These are phyloP conservation scores for Nemurella pictetii DNA, from an alignment of 2,888 invertebrate species.

Conservation along the genomic window DNA sequence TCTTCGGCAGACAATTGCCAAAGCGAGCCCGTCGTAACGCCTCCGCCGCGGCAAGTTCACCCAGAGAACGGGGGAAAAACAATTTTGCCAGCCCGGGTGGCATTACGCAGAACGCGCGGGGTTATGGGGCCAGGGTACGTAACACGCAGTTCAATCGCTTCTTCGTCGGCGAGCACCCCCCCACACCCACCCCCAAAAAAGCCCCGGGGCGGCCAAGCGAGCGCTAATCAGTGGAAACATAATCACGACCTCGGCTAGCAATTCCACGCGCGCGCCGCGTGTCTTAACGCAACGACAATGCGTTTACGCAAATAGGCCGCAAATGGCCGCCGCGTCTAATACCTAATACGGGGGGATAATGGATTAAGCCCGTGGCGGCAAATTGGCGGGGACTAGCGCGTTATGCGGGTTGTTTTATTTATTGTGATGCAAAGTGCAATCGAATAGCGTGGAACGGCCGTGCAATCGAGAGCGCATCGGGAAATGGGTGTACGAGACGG, in stretches of 20 bases:
- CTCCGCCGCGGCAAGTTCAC: neutral
- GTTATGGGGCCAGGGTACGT: conserved; percentile 14
- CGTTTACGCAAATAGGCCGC: conserved; percentile 21
- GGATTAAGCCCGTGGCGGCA: neutral
- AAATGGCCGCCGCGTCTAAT: conserved; percentile 13
- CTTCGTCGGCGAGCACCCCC: neutral
- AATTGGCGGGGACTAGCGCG: neutral
- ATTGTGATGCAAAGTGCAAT: neutral
- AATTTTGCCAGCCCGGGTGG: conserved; percentile 24
- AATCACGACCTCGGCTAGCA: neutral
- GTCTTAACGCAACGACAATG: conserved; percentile 15
- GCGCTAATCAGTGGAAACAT: conserved; percentile 23
- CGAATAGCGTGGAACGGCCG: neutral
- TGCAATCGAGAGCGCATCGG: neutral
- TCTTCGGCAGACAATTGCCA: conserved; percentile 13
- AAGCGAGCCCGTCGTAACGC: neutral
- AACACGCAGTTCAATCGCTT: conserved; percentile 33
- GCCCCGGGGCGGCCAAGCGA: neutral
- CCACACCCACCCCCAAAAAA: neutral
- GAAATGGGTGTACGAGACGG: neutral
- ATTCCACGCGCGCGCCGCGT: neutral
- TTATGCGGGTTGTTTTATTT: neutral
- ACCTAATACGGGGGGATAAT: neutral
- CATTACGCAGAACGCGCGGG: conserved; percentile 30
- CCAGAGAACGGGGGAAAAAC: conserved; percentile 26